Conservation (phyloP, 2,113 vertebrate genomes). For the Crocuta crocuta region DNA sequence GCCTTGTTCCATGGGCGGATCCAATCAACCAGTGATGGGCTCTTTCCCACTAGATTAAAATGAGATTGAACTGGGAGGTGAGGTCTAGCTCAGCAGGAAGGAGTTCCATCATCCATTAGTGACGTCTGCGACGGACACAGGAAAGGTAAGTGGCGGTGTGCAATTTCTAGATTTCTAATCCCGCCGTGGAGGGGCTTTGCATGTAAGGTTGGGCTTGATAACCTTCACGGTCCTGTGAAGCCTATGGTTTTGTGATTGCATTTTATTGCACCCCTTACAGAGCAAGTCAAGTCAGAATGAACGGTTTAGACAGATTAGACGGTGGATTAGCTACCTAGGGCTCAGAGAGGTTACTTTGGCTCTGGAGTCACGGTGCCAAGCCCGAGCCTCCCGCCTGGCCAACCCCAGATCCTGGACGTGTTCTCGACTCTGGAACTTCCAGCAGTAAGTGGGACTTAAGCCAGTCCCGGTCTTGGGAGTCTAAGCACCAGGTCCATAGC, state of each 20-base stretch:
- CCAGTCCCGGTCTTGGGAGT: fast-evolving
- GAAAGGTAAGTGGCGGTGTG: fast-evolving
- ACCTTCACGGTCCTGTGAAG: background rate
- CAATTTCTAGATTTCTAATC: background rate
- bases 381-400: background rate
- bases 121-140: background rate
- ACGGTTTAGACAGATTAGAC: background rate
- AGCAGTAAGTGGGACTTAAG: background rate
- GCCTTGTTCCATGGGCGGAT: background rate
- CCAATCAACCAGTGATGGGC: fast-evolving
- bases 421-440: background rate
- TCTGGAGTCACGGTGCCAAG: no score
- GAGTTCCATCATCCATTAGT: background rate
- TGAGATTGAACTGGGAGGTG: background rate
- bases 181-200: background rate
- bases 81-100: background rate
- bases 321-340: background rate
- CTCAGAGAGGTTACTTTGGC: background rate
- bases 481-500: background rate
- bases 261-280: background rate
- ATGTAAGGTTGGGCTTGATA: background rate
- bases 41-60: background rate
- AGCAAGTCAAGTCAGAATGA: background rate
- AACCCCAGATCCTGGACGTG: background rate
- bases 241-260: background rate